Base-by-base conservation (phyloP, 92 coral and sea anemone genomes). In the Heteractis magnifica region DNA sequence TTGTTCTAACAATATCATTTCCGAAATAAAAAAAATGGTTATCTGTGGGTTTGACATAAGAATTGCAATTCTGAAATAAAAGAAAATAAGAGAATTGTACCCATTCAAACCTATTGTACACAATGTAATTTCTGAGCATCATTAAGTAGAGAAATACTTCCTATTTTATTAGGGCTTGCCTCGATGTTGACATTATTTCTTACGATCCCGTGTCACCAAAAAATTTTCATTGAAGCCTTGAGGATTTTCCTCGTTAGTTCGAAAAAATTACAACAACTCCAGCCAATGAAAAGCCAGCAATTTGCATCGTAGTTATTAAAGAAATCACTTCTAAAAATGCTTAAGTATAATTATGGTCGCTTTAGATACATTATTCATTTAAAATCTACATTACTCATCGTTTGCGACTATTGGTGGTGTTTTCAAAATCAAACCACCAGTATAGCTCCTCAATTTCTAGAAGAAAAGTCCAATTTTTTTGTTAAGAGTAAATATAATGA, bases 401-500 rank as follows among this genome's bases (percentile, higher is more conserved):
- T 14, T 68, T 48, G n/a, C 16, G 7, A 9, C 16, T 64, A 16
- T 18, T 5, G 10, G 71, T 6, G 71, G n/a, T 64, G 71, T 64
- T 64, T 64, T 64, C 71, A 64, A 19, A 64, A 64, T 64, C 23
- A 10, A 68, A 11, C 14, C 73, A 68, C 73, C 15, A 68, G 49
- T 19, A 34, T 19, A 68, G 15, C 10, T 48, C 49, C 14, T 68
- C 21, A 68, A 3, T 8, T n/a, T 9, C 73, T 8, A 23, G 73
- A 68, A 23, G 9, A 26, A 68, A 68, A 23, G 0, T 5, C 3
- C 21, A 12, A 53, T 53, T 21, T 6, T 68, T 23, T 8, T 68
- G 10, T 76, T 26, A 26, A 51, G 79, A 7, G 58, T 49, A 76
- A 76, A 49, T 16, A 76, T 75, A 50, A 6, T 76, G 79, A 50